Base-by-base conservation (phyloP, 2,888 invertebrate genomes). In the Hydroisotoma schaefferi region DNA sequence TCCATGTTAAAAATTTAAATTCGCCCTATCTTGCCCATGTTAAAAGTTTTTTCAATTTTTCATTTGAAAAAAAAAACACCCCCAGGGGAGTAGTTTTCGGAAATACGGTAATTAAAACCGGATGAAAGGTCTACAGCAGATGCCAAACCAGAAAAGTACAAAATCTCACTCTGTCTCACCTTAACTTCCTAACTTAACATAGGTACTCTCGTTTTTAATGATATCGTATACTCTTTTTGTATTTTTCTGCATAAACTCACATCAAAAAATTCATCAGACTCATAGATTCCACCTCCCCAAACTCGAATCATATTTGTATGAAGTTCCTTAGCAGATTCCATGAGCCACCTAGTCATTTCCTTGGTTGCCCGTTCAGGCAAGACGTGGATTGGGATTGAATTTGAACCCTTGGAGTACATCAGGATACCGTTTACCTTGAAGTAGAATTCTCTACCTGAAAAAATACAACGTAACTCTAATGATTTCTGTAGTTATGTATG, bases 341-440 rank as follows among this genome's bases (percentile, higher is more conserved):
- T 71, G 10, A 80, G 73, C 68, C 75, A 72, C 38, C 74, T 67
- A 1, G 78, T 67, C 47, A 76, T 73, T 18, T 75, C 74, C 15
- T 61, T 59, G 1, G 77, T 77, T 2, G 78, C 74, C 52, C 75
- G 65, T 61, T 79, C 79, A 48, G 75, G 77, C 55, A 81, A 77
- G 48, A 77, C 77, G 67, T 79, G 78, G 1, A 79, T 77, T 2
- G 81, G 81, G 53, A 81, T 80, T 77, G 80, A 80, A 74, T 81
- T 81, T 33, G 79, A 77, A 2, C 81, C 81, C 72, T 83, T 83
- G 56, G 81, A 74, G 70, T 80, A 83, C 12, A 82, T 74, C 2
- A 80, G 78, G 18, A 76, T 64, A 0, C 76, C 78, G 72, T 83
- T 83, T 23, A 83, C 76, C 55, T 75, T 74, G 72, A 81, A 81